These are phyloP conservation scores for Diglossa brunneiventris DNA, from an alignment of 2,113 vertebrate species.

Conservation along the genomic window DNA sequence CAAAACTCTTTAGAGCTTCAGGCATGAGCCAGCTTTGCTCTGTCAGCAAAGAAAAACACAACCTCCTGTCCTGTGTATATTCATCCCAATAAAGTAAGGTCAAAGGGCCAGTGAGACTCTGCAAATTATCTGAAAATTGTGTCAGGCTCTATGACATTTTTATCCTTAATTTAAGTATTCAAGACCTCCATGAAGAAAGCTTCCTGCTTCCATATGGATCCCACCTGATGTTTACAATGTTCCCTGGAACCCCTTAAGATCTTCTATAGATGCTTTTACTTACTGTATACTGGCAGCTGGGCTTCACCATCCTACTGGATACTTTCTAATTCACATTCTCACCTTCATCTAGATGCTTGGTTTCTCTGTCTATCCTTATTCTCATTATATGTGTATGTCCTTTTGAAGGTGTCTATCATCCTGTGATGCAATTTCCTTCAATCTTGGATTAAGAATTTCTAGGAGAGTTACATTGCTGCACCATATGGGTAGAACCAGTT, in stretches of 20 bases:
- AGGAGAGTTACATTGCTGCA: background rate
- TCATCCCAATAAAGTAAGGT: background rate
- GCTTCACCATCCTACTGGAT: background rate
- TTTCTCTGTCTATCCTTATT: background rate
- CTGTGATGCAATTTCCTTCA: background rate
- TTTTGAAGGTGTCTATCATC: background rate
- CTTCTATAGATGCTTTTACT: background rate
- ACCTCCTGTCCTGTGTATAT: too few relatives aligned
- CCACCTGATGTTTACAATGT: background rate
- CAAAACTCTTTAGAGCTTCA: background rate
- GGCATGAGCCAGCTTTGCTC: background rate
- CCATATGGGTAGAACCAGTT: background rate
- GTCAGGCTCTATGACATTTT: background rate
- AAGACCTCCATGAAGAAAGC: background rate
- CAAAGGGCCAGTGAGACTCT: background rate
- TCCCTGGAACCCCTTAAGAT: background rate
- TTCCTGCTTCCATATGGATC: background rate
- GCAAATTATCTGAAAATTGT: background rate
- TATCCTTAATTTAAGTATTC: background rate
- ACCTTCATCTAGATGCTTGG: background rate
- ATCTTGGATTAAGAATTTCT: background rate
- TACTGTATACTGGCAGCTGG: background rate
- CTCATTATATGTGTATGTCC: background rate
- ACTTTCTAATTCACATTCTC: background rate
- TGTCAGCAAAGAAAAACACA: background rate